A percentile compares a stretch with the other conserved stretches of the same genome.
Evolutionary conservation across 2,113 vertebrate species (phyloP).

Genomic region (Bubo bubo): DNA sequence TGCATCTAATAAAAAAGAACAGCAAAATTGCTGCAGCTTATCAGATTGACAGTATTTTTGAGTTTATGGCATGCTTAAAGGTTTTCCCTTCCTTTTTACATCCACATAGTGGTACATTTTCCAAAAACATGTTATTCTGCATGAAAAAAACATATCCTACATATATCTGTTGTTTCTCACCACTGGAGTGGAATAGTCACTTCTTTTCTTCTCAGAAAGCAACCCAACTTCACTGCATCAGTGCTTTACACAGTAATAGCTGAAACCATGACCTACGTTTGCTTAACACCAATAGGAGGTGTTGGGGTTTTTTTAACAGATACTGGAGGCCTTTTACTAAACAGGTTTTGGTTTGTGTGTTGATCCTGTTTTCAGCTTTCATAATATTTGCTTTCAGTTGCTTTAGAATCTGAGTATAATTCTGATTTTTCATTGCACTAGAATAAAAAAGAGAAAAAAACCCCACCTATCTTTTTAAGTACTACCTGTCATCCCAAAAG

Average conservation of each 20-base stretch:
- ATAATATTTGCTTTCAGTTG: background rate
- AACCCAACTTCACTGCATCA: background rate
- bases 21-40: background rate
- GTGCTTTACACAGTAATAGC: background rate
- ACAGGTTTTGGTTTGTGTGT: background rate
- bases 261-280: background rate
- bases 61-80: background rate
- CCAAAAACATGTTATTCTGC: background rate
- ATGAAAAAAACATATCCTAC: background rate
- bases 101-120: too few species aligned
- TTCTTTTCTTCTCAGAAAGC: background rate
- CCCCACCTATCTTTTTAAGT: background rate
- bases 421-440: background rate
- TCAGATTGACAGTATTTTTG: background rate
- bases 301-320: rapidly evolving
- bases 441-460: background rate
- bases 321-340: background rate
- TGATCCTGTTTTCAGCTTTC: background rate
- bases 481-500: background rate
- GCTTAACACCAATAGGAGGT: background rate
- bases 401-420: background rate
- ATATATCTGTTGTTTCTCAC: background rate
- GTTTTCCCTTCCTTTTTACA: background rate
- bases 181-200: background rate
- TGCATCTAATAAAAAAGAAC: background rate